A percentile compares a stretch with the other conserved stretches of the same genome.
Conservation (phyloP, 2,797 vertebrate species). For the Merluccius polli region DNA sequence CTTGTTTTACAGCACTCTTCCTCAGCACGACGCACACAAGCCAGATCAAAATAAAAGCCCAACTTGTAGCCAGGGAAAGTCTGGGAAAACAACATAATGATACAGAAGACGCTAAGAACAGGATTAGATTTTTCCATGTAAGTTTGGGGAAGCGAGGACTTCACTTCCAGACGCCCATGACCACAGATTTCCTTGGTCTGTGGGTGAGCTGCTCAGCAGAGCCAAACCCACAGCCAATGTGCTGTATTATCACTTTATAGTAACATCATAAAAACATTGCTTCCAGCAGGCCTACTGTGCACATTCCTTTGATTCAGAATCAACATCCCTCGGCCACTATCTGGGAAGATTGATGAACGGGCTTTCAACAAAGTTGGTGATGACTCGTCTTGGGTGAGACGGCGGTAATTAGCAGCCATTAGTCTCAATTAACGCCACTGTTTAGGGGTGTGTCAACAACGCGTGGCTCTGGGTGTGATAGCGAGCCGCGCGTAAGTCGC, state of each 20-base stretch:
- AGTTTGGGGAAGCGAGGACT: slow-evolving; percentile 36
- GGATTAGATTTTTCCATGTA: slow-evolving; percentile 53
- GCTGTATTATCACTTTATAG: slow-evolving; percentile 33
- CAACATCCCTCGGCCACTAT: not conserved
- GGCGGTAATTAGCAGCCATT: not conserved
- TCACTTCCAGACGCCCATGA: slow-evolving; percentile 50
- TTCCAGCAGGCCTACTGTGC: slow-evolving; percentile 15
- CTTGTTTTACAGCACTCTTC: not conserved
- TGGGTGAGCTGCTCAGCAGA: slow-evolving; percentile 20
- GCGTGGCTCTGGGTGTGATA: not conserved
- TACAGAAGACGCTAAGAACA: slow-evolving; percentile 35
- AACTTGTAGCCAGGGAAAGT: slow-evolving; percentile 23
- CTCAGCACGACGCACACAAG: not conserved
- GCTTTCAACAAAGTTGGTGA: not conserved
- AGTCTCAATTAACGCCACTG: not conserved
- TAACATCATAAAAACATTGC: slow-evolving; percentile 33
- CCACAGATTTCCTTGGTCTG: slow-evolving; percentile 45
- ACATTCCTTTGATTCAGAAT: slow-evolving; percentile 20
- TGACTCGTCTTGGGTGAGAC: not conserved
- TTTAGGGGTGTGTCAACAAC: not conserved
- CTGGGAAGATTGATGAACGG: not conserved
- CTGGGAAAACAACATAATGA: slow-evolving; percentile 44
- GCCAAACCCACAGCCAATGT: slow-evolving; percentile 54
- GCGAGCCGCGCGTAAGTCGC: no score
- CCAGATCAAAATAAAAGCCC: slow-evolving; percentile 34